A percentile compares a stretch with the other conserved stretches of the same genome.
These are phyloP conservation scores for Atrichornis clamosus DNA, from an alignment of 2,113 vertebrate species.

Conservation along the genomic window DNA sequence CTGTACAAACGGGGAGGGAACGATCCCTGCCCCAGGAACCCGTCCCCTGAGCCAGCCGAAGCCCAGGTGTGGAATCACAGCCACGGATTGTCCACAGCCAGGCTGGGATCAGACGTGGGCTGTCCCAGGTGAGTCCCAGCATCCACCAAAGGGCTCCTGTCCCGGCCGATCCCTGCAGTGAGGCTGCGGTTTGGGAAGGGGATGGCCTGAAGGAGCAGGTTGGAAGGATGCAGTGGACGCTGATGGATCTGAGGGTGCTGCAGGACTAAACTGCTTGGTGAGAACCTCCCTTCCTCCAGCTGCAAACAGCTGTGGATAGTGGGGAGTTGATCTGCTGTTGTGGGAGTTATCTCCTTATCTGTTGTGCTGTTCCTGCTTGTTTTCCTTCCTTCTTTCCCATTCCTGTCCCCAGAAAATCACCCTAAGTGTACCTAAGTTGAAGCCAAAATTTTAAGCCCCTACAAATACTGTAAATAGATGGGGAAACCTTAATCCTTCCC, in stretches of 20 bases:
- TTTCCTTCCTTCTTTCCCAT: neutral
- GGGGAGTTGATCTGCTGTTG: neutral
- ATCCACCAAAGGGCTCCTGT: neutral
- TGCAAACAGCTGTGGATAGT: accelerated
- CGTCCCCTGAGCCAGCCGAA: neutral
- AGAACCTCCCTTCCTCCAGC: neutral
- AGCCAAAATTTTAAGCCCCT: neutral
- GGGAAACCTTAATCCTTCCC: neutral
- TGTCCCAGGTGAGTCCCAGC: neutral
- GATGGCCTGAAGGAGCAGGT: neutral
- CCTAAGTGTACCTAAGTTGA: neutral
- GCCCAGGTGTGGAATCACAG: accelerated
- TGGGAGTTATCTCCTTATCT: neutral
- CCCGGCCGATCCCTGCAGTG: accelerated
- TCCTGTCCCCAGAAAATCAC: neutral
- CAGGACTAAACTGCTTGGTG: neutral
- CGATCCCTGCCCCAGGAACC: neutral
- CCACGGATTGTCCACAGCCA: neutral
- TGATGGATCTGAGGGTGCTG: neutral
- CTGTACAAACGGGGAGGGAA: neutral
- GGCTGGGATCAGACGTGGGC: neutral
- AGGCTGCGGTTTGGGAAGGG: neutral
- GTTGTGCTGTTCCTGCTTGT: neutral
- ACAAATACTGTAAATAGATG: neutral
- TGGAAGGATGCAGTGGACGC: accelerated